Conservation (phyloP, 2,113 vertebrate genomes). For the Callithrix jacchus region DNA sequence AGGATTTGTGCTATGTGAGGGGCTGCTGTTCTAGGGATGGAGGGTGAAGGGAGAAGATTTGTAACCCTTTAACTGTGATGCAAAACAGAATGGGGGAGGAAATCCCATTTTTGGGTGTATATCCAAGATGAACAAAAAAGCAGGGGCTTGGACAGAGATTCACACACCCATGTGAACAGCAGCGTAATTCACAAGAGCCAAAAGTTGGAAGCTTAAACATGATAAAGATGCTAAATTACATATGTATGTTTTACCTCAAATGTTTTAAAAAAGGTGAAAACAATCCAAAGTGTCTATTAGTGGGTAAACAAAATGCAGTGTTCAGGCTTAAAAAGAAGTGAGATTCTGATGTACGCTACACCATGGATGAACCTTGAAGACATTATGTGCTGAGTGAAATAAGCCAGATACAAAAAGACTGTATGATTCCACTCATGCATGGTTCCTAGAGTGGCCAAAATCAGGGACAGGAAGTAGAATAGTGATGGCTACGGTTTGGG, state of each 20-base stretch:
- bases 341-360: not conserved
- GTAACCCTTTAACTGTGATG: not conserved
- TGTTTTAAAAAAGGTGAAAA: not conserved
- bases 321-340: no score
- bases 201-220: not conserved
- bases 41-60: not conserved
- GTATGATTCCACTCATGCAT: not conserved
- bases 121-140: not conserved
- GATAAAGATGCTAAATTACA: not conserved
- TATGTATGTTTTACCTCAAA: not conserved
- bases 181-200: not conserved
- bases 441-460: not conserved
- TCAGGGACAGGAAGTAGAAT: not conserved
- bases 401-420: not conserved
- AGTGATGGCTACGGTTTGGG: no score
- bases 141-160: not conserved
- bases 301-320: not conserved
- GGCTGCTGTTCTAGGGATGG: not conserved
- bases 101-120: no score
- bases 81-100: not conserved
- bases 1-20: fast-evolving
- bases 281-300: not conserved
- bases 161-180: fast-evolving
- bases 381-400: not conserved
- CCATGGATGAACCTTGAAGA: not conserved